These are phyloP conservation scores for Eupeodes latifasciatus DNA, from an alignment of 2,888 invertebrate genomes.

Conservation along the genomic window DNA sequence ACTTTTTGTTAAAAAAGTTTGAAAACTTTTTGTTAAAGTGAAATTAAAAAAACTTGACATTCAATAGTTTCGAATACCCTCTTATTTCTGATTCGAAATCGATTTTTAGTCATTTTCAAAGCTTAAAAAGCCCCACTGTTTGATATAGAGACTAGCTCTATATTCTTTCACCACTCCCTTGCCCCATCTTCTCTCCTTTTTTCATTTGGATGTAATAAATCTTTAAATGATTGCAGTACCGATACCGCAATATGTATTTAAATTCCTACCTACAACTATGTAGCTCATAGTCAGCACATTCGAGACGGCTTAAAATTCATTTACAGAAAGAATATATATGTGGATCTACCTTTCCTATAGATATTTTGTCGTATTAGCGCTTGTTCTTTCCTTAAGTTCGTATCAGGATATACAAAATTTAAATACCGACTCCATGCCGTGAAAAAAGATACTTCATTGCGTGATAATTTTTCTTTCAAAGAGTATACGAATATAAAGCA, in stretches of 20 bases:
- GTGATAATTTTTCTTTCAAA: slow-evolving; percentile 60
- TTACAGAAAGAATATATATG: background rate
- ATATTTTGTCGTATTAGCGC: too few species aligned
- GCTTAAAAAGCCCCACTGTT: background rate
- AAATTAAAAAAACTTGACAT: too few species aligned
- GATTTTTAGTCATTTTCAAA: too few species aligned
- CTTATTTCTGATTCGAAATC: too few species aligned
- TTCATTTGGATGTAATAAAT: slow-evolving; percentile 63
- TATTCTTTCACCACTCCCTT: too few species aligned
- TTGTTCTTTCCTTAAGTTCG: background rate
- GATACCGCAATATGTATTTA: slow-evolving; percentile 42
- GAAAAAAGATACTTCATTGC: slow-evolving; percentile 51
- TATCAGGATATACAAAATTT: slow-evolving; percentile 37
- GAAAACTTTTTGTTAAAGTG: too few species aligned
- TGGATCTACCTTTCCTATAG: background rate
- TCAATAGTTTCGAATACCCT: too few species aligned
- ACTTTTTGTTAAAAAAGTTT: too few species aligned
- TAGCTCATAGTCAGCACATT: background rate
- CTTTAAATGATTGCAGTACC: slow-evolving; percentile 60
- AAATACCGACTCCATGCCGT: slow-evolving; percentile 47
- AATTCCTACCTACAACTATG: background rate
- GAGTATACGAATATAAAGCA: too few species aligned
- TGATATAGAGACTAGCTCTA: background rate
- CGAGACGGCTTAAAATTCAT: background rate
- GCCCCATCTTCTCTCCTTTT: background rate